Evolutionary conservation across 2,888 invertebrate species (phyloP).

Genomic region (Rotaria sp.): DNA sequence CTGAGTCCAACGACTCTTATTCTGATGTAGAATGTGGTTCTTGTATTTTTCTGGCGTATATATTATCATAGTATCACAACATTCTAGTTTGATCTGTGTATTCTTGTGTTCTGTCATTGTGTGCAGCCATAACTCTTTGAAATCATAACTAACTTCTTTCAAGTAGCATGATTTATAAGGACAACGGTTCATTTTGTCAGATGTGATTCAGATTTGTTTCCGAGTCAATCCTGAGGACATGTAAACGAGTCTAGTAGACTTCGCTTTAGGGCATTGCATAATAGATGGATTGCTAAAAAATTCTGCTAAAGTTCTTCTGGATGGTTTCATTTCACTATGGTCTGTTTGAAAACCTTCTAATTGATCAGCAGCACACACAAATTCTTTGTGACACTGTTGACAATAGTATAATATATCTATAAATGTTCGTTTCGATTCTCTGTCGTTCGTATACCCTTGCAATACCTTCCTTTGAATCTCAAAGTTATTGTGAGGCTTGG

Average conservation of each 20-base stretch:
- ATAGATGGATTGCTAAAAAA: not conserved
- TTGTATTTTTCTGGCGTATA: not conserved
- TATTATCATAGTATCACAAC: not conserved
- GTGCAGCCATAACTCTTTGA: not conserved
- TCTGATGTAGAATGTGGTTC: not conserved
- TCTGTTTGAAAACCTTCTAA: not conserved
- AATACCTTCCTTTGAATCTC: not conserved
- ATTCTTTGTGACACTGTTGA: not conserved
- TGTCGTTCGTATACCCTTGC: not conserved
- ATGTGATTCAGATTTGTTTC: not conserved
- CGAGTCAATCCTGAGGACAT: not conserved
- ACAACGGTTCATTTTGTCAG: not conserved
- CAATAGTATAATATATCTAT: not conserved
- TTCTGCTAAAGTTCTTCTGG: not conserved
- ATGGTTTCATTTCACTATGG: not conserved
- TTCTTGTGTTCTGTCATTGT: not conserved
- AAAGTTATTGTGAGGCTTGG: not conserved
- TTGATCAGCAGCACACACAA: not conserved
- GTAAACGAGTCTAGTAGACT: not conserved
- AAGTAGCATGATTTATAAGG: not conserved
- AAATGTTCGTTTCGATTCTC: not conserved
- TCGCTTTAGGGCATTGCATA: not conserved
- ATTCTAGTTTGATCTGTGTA: not conserved
- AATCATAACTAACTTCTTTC: not conserved
- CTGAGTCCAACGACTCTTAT: not conserved